Percentiles rank a stretch among this genome's conserved stretches.
These are phyloP conservation scores for Ormia ochracea DNA, from an alignment of 2,888 invertebrate species.

Conservation along the genomic window DNA sequence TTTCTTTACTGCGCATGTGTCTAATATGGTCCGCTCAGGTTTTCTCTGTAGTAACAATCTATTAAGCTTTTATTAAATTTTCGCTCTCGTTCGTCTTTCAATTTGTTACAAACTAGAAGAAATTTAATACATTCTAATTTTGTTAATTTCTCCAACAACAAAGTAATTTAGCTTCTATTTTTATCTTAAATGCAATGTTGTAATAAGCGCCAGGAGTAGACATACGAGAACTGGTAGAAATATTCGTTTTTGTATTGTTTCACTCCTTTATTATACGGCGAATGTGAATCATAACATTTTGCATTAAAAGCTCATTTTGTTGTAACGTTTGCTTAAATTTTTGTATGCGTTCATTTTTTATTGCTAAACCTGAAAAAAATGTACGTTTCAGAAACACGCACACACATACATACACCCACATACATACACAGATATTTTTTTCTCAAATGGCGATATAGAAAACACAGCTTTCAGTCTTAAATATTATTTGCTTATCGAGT, in stretches of 20 bases:
- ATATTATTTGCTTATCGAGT: no score
- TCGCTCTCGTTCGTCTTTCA: neutral
- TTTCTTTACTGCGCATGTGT: constrained; percentile 40
- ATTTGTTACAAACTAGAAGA: neutral
- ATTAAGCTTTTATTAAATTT: constrained; percentile 19
- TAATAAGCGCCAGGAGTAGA: neutral
- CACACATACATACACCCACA: no score
- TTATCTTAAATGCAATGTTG: neutral
- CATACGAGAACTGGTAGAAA: neutral
- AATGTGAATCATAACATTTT: no score
- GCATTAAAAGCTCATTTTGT: no score
- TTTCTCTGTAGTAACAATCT: constrained; percentile 22
- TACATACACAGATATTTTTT: no score
- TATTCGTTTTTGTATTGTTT: neutral
- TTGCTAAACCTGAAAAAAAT: no score
- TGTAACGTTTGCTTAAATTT: no score
- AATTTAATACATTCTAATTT: constrained; percentile 2
- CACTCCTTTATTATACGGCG: no score
- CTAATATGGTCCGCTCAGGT: neutral
- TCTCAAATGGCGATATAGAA: no score
- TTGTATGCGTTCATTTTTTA: no score
- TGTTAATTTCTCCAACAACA: neutral
- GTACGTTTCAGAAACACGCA: no score
- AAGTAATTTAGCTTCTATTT: neutral
- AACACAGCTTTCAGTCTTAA: no score